These are phyloP conservation scores for Muntiacus reevesi DNA, from an alignment of 2,113 vertebrate species.

Conservation along the genomic window DNA sequence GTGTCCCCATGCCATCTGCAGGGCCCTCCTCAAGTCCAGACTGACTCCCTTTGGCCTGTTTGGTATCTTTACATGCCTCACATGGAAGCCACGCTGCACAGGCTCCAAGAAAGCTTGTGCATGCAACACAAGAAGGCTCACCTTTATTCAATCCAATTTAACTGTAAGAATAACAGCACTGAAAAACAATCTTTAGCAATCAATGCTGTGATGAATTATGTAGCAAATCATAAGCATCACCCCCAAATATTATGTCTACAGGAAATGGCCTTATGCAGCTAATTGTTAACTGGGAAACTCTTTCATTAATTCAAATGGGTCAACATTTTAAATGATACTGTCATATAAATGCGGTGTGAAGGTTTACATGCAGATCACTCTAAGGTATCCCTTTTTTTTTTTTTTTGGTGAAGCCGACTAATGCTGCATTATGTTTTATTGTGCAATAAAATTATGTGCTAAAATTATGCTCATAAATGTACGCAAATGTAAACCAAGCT, in stretches of 20 bases:
- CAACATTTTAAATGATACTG: conserved; percentile 78
- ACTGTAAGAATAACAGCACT: conserved; percentile 65
- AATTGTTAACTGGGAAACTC: conserved; percentile 76
- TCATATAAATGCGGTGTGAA: conserved; percentile 79
- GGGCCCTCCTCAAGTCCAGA: neutral
- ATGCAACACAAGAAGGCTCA: conserved; percentile 48
- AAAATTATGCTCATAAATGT: conserved; percentile 90
- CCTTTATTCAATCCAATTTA: conserved; percentile 73
- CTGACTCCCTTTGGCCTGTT: neutral
- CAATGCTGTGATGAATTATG: conserved; percentile 69
- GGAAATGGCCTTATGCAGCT: conserved; percentile 72
- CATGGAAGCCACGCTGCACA: neutral
- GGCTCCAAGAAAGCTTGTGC: conserved; percentile 46
- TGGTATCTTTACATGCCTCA: conserved; percentile 34
- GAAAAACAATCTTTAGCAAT: conserved; percentile 74
- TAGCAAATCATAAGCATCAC: conserved; percentile 68
- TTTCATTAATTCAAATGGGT: conserved; percentile 79
- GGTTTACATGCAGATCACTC: conserved; percentile 84
- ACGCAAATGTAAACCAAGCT: conserved; percentile 89
- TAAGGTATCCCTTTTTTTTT: conserved; percentile 80
- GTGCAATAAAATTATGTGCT: conserved; percentile 89
- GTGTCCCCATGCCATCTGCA: neutral
- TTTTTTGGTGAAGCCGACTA: conserved; percentile 79
- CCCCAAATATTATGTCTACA: conserved; percentile 73
- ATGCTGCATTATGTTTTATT: conserved; percentile 90